phyloP scores from a whole-genome alignment of 1,140 invertebrate species.

The Octopus bimaculoides region DNA sequence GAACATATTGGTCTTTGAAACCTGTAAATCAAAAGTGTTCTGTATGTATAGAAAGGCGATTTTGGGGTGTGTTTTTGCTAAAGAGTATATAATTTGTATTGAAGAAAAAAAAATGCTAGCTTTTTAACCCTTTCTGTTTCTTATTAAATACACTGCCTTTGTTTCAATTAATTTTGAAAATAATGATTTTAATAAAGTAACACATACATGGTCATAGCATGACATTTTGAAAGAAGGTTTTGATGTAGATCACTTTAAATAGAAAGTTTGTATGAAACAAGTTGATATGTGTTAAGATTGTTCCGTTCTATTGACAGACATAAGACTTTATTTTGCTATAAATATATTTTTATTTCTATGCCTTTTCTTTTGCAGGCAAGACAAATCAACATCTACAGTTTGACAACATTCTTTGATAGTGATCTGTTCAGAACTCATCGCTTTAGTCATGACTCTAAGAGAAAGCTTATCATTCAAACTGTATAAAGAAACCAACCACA shows the following conservation, averaged over 20 bases:
- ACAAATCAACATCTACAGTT: conserved; percentile 86
- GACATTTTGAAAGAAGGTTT: background rate
- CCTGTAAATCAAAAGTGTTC: no score
- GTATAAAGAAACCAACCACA: conserved; percentile 52
- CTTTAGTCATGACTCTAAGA: conserved; percentile 80
- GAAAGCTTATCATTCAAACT: conserved; percentile 82
- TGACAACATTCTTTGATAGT: conserved; percentile 90
- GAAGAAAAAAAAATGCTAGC: no score
- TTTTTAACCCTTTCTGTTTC: no score
- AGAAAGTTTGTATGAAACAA: background rate
- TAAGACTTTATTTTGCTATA: background rate
- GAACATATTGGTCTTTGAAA: no score
- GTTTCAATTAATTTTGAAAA: background rate
- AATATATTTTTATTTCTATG: background rate
- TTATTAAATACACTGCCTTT: no score
- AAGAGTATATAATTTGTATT: no score
- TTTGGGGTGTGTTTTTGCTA: no score
- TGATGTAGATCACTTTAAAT: background rate
- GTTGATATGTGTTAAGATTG: background rate
- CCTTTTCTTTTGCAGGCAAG: conserved; percentile 69
- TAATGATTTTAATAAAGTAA: background rate
- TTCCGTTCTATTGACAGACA: background rate
- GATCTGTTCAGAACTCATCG: conserved; percentile 87
- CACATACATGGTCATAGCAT: background rate
- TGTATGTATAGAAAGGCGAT: no score